Evolutionary conservation across 2,113 vertebrate genomes (phyloP).

Genomic region (Meriones unguiculatus): DNA sequence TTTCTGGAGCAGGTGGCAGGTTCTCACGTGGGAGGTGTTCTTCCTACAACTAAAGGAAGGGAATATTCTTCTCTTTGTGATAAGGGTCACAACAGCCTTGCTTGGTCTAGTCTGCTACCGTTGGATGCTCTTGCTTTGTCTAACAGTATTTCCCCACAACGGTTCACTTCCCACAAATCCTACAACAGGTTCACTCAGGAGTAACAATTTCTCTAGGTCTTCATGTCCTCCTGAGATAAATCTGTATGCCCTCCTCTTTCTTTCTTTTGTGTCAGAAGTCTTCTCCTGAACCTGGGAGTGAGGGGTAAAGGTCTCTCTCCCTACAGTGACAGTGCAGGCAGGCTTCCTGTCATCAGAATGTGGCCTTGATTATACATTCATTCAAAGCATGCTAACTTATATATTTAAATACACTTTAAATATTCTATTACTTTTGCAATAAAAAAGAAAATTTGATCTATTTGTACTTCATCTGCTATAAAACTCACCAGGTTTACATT

Average conservation of each 20-base stretch:
- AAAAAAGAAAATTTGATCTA: constrained; percentile 10
- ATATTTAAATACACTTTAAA: constrained; percentile 31
- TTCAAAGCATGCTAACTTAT: not conserved
- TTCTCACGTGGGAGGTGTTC: too few species aligned
- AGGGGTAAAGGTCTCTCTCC: not conserved
- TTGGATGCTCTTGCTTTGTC: not conserved
- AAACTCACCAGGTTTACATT: constrained; percentile 22
- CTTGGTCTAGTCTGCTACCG: not conserved
- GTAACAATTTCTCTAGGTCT: not conserved
- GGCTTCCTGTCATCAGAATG: not conserved
- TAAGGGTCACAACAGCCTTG: not conserved
- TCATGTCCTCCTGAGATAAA: not conserved
- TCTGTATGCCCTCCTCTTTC: not conserved
- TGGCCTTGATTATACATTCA: not conserved
- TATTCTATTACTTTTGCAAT: not conserved
- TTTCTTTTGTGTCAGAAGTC: not conserved
- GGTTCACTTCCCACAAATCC: not conserved
- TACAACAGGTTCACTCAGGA: not conserved
- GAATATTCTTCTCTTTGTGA: not conserved
- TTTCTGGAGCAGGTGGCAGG: not conserved
- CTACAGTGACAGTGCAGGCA: not conserved
- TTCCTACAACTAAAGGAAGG: not conserved
- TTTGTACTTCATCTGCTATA: constrained; percentile 1
- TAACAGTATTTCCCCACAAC: not conserved
- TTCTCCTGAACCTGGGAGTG: not conserved